A percentile compares a stretch with the other conserved stretches of the same genome.
These are phyloP conservation scores for Passer domesticus DNA, from an alignment of 2,113 vertebrate species.

Conservation along the genomic window DNA sequence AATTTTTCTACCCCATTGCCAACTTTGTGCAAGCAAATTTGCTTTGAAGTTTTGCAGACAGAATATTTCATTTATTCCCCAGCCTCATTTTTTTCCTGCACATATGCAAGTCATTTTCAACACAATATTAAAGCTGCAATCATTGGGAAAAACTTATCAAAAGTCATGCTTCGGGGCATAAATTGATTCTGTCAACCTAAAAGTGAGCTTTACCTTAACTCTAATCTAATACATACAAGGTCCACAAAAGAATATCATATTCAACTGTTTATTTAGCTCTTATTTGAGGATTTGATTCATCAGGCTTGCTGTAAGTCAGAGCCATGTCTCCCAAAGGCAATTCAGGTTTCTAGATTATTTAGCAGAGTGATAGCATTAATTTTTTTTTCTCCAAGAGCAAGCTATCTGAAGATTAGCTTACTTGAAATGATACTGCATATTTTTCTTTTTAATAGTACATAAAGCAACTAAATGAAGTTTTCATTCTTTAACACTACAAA, in stretches of 20 bases:
- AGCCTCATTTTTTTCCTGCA: slow-evolving; percentile 6
- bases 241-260: background rate
- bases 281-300: background rate
- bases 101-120: slow-evolving; percentile 56
- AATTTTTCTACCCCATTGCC: slow-evolving; percentile 39
- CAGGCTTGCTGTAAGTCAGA: background rate
- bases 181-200: background rate
- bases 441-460: background rate
- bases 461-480: background rate
- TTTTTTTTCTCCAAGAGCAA: background rate
- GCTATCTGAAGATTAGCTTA: background rate
- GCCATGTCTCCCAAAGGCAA: background rate
- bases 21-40: slow-evolving; percentile 23
- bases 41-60: slow-evolving; percentile 50
- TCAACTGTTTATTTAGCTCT: background rate
- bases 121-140: slow-evolving; percentile 18
- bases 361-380: background rate
- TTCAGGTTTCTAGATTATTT: background rate
- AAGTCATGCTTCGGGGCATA: slow-evolving; percentile 21
- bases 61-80: slow-evolving; percentile 27
- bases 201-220: background rate
- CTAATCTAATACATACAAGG: background rate
- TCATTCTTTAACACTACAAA: background rate
- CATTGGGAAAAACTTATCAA: background rate
- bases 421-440: background rate